These are phyloP conservation scores for Mimachlamys varia DNA, from an alignment of 2,888 invertebrate genomes.

Conservation along the genomic window DNA sequence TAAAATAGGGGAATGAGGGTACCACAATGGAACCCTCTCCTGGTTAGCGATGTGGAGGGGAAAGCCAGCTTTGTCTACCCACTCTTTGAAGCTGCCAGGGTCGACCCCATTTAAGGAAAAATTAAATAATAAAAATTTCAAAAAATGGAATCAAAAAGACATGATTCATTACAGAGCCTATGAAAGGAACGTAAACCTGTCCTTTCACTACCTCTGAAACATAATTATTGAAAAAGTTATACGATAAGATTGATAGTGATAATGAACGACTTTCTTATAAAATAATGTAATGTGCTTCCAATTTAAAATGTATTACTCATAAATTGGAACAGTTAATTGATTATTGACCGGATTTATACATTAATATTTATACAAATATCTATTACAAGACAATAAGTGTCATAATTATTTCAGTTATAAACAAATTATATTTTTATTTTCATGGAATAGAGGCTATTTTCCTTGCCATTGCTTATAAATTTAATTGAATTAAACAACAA, in stretches of 20 bases:
- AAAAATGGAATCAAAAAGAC: slow-evolving; percentile 36
- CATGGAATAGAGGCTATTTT: not conserved
- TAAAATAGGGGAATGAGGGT: slow-evolving; percentile 27
- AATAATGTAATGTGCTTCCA: not conserved
- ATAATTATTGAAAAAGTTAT: not conserved
- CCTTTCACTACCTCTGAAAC: slow-evolving; percentile 13
- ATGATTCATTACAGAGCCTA: slow-evolving; percentile 14
- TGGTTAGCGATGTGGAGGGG: slow-evolving; percentile 16
- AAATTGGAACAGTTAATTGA: slow-evolving; percentile 22
- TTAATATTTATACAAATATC: not conserved
- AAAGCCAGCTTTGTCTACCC: not conserved
- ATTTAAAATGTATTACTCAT: slow-evolving; percentile 31
- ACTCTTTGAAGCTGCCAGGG: slow-evolving; percentile 32
- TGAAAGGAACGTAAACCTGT: not conserved
- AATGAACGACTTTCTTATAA: slow-evolving; percentile 20
- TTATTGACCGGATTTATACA: not conserved
- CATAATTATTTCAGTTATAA: not conserved
- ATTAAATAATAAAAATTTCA: slow-evolving; percentile 34
- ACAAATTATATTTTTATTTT: not conserved
- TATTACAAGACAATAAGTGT: not conserved
- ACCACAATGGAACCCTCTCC: not conserved
- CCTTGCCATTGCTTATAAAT: too few species aligned
- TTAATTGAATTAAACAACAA: too few species aligned
- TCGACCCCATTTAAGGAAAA: slow-evolving; percentile 36
- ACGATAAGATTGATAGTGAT: not conserved